These are phyloP conservation scores for Meloidogyne chitwoodi DNA, from an alignment of 1,140 invertebrate genomes.

Conservation along the genomic window DNA sequence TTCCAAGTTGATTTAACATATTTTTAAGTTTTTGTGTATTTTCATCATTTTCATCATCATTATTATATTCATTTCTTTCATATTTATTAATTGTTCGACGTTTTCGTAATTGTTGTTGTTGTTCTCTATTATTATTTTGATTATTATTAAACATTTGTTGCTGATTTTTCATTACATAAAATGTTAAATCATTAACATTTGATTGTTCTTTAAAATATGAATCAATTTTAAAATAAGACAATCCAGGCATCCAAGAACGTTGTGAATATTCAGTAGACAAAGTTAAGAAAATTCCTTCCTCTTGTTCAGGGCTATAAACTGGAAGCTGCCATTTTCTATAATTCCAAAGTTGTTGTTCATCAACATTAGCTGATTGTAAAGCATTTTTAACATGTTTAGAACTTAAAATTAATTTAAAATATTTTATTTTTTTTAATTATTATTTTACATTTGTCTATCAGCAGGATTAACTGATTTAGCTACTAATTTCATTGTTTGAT, in stretches of 20 bases:
- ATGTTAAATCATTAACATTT: conserved; percentile 20
- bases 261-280: conserved; percentile 32
- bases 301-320: conserved; percentile 34
- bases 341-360: conserved; percentile 30
- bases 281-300: conserved; percentile 35
- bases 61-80: conserved; percentile 2
- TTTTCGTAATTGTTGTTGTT: conserved; percentile 1
- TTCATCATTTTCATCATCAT: background rate
- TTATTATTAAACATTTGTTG: conserved; percentile 23
- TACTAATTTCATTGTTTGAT: conserved; percentile 33
- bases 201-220: conserved; percentile 35
- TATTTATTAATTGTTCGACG: conserved; percentile 19
- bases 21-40: conserved; percentile 10
- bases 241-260: conserved; percentile 24
- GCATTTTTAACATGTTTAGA: conserved; percentile 36
- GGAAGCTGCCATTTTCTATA: conserved; percentile 29
- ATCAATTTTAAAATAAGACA: conserved; percentile 26
- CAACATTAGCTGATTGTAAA: conserved; percentile 37
- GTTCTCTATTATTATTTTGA: conserved; percentile 33
- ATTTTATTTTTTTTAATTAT: background rate
- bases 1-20: conserved; percentile 21
- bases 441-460: conserved; percentile 30
- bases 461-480: conserved; percentile 29
- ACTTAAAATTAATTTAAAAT: conserved; percentile 4
- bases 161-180: conserved; percentile 34